Evolutionary conservation across 1,140 invertebrate species (phyloP), one percentile per base, ranked within the genome.

Genomic region (Trichonephila inaurata): DNA sequence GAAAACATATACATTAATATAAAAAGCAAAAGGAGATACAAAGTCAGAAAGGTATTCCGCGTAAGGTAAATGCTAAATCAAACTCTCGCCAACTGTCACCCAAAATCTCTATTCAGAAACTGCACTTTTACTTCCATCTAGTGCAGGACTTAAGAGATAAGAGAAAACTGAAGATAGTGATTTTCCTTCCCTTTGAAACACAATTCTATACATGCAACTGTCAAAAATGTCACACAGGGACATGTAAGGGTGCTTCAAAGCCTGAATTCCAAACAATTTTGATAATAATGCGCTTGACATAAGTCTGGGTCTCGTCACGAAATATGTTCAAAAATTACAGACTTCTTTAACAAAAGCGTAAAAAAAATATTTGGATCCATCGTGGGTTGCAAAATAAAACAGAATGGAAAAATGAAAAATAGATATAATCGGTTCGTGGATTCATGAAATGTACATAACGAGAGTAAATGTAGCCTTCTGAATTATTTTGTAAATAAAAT

Each of bases 131-230:
- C 85, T 87, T 64, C 28, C 16, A 64, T 60, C 44, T 58, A 58
- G 72, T 18, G 8, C 24, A 40, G 60, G 14, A 64, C 86, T 88
- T 88, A 24, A 64, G 86, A 88, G 86, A 88, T 88, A 88, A 88
- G 61, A 88, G 86, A 88, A 66, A 88, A n/a, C 86, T 88, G 86
- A 88, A 88, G 86, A 88, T 88, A 64, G 86, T 88, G 86, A 88
- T 88, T 88, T 88, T 60, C 82, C 7, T 40, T 61, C 64, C 86
- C 28, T 88, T 88, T 88, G 86, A 88, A 88, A 88, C 28, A 24
- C 86, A 88, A 88, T 88, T 88, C 86, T 88, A 88, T 88, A 61
- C 86, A 14, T 7, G 51, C 60, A 21, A 88, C 61, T 88, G 86
- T 88, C 86, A 88, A 40, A 88, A 62, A 88, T 44, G 86, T 88